phyloP scores from a whole-genome alignment of 1,140 invertebrate species.

The Dendroctonus valens region DNA sequence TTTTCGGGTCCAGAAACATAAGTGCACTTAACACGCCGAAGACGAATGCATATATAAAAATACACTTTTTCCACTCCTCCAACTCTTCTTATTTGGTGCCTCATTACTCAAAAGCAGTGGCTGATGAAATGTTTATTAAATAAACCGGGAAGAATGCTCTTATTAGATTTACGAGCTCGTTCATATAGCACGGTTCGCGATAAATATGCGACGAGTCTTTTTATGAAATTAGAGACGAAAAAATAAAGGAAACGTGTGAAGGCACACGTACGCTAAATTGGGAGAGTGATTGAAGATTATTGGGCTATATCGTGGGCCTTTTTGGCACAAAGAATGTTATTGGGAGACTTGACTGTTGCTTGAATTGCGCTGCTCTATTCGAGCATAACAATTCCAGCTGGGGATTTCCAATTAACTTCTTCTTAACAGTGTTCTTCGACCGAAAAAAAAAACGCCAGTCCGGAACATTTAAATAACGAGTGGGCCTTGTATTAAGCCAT shows the following conservation, averaged over 20 bases:
- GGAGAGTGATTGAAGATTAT: constrained; percentile 8
- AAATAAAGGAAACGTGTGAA: constrained; percentile 11
- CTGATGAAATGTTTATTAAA: constrained; percentile 30
- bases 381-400: no score
- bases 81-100: neutral
- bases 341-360: no score
- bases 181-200: constrained; percentile 11
- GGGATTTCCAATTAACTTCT: no score
- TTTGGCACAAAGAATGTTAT: no score
- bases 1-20: no score
- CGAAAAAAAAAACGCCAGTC: no score
- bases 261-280: constrained; percentile 5
- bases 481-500: no score
- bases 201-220: constrained; percentile 22
- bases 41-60: neutral
- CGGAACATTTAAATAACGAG: no score
- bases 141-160: constrained; percentile 19
- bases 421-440: no score
- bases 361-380: no score
- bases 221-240: constrained; percentile 11
- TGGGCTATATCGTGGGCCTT: neutral
- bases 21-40: no score
- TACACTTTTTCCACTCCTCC: neutral
- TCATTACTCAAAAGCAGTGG: constrained; percentile 9
- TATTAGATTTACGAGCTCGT: constrained; percentile 25